These are phyloP conservation scores for Tortricodes alternella DNA, from an alignment of 2,888 invertebrate species.

Conservation along the genomic window DNA sequence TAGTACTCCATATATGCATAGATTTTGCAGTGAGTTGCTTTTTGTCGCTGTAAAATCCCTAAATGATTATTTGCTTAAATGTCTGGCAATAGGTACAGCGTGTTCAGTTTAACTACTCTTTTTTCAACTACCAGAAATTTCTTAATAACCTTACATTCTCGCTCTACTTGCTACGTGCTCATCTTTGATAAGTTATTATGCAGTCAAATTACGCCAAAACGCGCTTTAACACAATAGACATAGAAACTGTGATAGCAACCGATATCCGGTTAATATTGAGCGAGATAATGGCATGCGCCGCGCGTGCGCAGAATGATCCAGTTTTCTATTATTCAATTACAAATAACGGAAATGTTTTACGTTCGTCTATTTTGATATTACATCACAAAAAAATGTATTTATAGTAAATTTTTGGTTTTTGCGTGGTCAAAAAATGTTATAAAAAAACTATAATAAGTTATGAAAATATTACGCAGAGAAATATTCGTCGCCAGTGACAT, in stretches of 20 bases:
- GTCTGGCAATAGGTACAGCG: too few species aligned
- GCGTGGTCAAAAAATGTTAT: too few species aligned
- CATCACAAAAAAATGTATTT: too few species aligned
- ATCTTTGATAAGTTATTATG: neutral
- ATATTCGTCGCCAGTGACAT: too few species aligned
- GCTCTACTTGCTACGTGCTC: conserved; percentile 18
- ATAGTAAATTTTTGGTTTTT: too few species aligned
- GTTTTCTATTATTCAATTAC: conserved; percentile 30
- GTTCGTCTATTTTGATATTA: neutral
- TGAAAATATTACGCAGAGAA: too few species aligned
- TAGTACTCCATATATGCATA: too few species aligned
- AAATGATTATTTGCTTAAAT: too few species aligned
- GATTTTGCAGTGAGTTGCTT: too few species aligned
- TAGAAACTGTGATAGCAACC: neutral
- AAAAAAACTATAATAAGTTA: too few species aligned
- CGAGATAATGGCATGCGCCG: conserved; percentile 19
- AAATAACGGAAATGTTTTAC: conserved; percentile 20
- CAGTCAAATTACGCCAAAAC: neutral
- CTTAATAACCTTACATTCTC: conserved; percentile 6
- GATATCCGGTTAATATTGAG: neutral
- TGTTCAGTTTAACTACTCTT: too few species aligned
- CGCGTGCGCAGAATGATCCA: conserved; percentile 27
- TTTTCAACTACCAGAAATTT: conserved; percentile 3
- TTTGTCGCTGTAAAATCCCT: too few species aligned
- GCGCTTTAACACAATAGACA: neutral